phyloP scores from a whole-genome alignment of 2,888 invertebrate genomes.

The Crematogaster levior region DNA sequence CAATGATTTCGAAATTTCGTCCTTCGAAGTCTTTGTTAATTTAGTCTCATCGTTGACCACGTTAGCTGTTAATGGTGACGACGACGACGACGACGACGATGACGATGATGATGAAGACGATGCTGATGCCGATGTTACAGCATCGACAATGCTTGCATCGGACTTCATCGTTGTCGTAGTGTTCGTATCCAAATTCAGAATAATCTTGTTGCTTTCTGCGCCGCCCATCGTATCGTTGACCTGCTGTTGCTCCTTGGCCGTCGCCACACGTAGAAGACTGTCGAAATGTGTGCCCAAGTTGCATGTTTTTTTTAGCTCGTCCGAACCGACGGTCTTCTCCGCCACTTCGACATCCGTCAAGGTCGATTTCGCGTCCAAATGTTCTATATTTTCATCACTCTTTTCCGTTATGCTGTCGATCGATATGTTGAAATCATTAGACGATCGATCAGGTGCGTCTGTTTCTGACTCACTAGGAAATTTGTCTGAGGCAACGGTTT shows the following conservation, averaged over 20 bases:
- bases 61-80: constrained; percentile 58
- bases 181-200: constrained; percentile 83
- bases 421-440: constrained; percentile 58
- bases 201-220: constrained; percentile 78
- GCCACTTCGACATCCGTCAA: constrained; percentile 67
- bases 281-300: constrained; percentile 79
- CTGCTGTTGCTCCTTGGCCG: constrained; percentile 71
- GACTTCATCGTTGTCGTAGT: constrained; percentile 84
- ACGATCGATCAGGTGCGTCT: constrained; percentile 41
- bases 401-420: constrained; percentile 53
- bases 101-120: constrained; percentile 43
- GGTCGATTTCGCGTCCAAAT: constrained; percentile 42
- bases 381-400: not conserved
- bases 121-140: not conserved
- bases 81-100: constrained; percentile 45
- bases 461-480: constrained; percentile 52
- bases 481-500: constrained; percentile 14
- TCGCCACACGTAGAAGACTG: constrained; percentile 77
- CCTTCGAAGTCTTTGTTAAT: constrained; percentile 71
- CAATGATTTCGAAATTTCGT: constrained; percentile 75
- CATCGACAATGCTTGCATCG: constrained; percentile 63
- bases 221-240: constrained; percentile 56
- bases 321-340: constrained; percentile 61
- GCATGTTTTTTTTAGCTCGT: constrained; percentile 76
- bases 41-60: constrained; percentile 69